Percentiles rank a stretch among this genome's conserved stretches.
Evolutionary conservation across 2,797 vertebrate genomes (phyloP).

Genomic region (Siniperca scherzeri): DNA sequence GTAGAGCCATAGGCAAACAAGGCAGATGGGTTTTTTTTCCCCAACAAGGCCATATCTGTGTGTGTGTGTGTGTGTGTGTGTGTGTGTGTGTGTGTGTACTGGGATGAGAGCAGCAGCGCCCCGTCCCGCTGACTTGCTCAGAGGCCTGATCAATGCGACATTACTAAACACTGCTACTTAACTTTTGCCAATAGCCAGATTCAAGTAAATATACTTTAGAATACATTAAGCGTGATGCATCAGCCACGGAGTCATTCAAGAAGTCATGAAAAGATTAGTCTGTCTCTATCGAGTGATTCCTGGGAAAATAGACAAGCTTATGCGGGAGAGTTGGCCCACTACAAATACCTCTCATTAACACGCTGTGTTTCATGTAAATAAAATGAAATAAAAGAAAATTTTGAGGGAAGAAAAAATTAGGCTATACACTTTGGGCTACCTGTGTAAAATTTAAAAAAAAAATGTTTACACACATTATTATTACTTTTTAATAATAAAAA

Average conservation of each 20-base stretch:
- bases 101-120: slow-evolving; percentile 52
- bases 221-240: slow-evolving; percentile 86
- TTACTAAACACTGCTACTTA: slow-evolving; percentile 87
- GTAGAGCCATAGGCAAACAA: slow-evolving; percentile 76
- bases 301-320: slow-evolving; percentile 65
- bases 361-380: neutral
- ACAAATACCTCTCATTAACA: slow-evolving; percentile 20
- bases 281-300: slow-evolving; percentile 78
- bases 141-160: slow-evolving; percentile 86
- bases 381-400: neutral
- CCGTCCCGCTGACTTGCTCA: slow-evolving; percentile 78
- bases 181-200: slow-evolving; percentile 88
- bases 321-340: slow-evolving; percentile 22
- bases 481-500: neutral
- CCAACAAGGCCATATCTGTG: slow-evolving; percentile 56
- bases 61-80: slow-evolving; percentile 44
- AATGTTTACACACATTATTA: neutral
- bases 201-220: slow-evolving; percentile 89
- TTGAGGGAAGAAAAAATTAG: no score
- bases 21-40: slow-evolving; percentile 45
- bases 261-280: slow-evolving; percentile 84
- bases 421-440: neutral
- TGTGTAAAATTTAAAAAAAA: neutral
- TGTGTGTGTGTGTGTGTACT: slow-evolving; percentile 41
- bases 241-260: slow-evolving; percentile 83